phyloP scores from a whole-genome alignment of 2,888 invertebrate species.

The Petrolisthes cinctipes region DNA sequence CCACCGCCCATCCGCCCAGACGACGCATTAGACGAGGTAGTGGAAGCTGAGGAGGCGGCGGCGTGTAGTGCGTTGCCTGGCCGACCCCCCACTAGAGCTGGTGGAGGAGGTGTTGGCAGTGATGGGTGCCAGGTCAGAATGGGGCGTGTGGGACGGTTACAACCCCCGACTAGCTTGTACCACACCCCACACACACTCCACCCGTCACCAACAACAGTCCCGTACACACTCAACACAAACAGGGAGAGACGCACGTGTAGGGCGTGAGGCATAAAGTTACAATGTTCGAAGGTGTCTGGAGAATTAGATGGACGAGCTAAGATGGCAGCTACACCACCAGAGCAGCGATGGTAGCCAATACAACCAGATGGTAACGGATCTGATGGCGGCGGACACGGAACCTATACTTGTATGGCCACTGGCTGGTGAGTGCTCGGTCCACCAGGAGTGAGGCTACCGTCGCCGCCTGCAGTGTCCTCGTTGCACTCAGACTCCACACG shows the following conservation, averaged over 20 bases:
- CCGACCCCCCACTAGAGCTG: slow-evolving; percentile 61
- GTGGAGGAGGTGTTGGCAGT: slow-evolving; percentile 66
- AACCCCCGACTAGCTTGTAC: slow-evolving; percentile 58
- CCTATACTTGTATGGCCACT: slow-evolving; percentile 69
- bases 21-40: slow-evolving; percentile 65
- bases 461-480: slow-evolving; percentile 73
- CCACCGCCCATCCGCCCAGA: slow-evolving; percentile 61
- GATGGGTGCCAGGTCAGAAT: slow-evolving; percentile 66
- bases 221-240: slow-evolving; percentile 73
- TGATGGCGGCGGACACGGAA: slow-evolving; percentile 69
- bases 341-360: slow-evolving; percentile 72
- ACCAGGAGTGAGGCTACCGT: slow-evolving; percentile 73
- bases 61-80: slow-evolving; percentile 43
- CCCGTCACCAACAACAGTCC: slow-evolving; percentile 72
- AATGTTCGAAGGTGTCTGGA: slow-evolving; percentile 68
- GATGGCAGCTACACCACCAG: slow-evolving; percentile 74
- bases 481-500: slow-evolving; percentile 73
- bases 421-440: slow-evolving; percentile 71
- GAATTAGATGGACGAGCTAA: slow-evolving; percentile 69
- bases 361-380: slow-evolving; percentile 72
- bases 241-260: slow-evolving; percentile 73
- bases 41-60: slow-evolving; percentile 59
- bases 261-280: slow-evolving; percentile 72
- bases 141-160: slow-evolving; percentile 62
- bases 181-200: slow-evolving; percentile 71